Evolutionary conservation across 2,113 vertebrate species (phyloP).

Genomic region (Elaphurus davidianus): DNA sequence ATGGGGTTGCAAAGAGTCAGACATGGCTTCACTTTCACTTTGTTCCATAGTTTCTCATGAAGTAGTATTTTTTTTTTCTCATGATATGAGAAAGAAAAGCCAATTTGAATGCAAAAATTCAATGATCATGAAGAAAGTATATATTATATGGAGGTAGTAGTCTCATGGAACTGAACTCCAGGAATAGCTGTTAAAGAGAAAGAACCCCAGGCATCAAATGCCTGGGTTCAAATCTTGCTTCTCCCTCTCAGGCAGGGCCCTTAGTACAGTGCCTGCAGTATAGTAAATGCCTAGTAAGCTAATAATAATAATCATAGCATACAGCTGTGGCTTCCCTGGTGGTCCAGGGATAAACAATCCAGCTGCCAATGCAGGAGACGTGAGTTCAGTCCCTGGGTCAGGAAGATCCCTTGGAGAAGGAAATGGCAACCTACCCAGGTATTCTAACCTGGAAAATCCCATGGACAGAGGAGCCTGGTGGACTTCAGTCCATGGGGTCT

Average conservation of each 20-base stretch:
- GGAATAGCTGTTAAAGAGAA: background rate
- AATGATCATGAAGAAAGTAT: background rate
- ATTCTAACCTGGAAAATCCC: background rate
- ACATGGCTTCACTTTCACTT: background rate
- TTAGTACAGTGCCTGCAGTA: background rate
- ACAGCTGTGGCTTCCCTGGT: background rate
- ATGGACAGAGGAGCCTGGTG: background rate
- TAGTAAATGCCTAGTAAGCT: background rate
- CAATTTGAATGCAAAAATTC: background rate
- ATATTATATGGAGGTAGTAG: background rate
- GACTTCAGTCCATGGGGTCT: background rate
- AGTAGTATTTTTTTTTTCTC: background rate
- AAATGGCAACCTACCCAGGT: background rate
- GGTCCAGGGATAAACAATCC: background rate
- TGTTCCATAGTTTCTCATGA: slow-evolving; percentile 3
- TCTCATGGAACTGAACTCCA: background rate
- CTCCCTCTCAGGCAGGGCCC: background rate
- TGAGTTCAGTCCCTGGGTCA: background rate
- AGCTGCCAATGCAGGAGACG: background rate
- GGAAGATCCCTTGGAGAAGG: background rate
- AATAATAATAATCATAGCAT: background rate
- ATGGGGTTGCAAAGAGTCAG: accelerated
- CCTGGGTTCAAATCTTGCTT: background rate
- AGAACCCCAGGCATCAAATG: background rate
- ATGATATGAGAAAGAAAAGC: background rate